phyloP scores from a whole-genome alignment of 2,888 invertebrate genomes.

The Urechis unicinctus region DNA sequence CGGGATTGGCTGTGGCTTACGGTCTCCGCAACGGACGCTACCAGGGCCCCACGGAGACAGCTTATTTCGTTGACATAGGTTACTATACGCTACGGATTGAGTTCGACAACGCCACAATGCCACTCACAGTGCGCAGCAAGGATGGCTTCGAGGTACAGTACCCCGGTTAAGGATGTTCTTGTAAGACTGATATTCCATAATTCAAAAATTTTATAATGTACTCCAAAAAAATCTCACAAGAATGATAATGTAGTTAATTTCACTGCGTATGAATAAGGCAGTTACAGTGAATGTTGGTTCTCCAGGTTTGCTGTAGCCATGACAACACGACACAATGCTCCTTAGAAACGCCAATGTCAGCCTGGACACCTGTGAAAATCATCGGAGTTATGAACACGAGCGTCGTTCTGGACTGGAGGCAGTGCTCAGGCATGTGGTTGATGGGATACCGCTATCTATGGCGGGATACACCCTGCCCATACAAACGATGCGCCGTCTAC shows the following conservation, averaged over 20 bases:
- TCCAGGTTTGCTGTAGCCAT: too few species aligned
- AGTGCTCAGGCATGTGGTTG: conserved; percentile 1
- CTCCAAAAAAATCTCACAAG: too few species aligned
- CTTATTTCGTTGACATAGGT: neutral
- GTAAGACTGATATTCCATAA: too few species aligned
- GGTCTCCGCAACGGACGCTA: conserved; percentile 18
- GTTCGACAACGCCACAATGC: conserved; percentile 4
- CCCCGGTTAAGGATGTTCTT: too few species aligned
- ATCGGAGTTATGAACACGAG: neutral
- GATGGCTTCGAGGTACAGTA: conserved; percentile 22
- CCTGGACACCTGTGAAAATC: neutral
- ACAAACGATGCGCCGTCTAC: conserved; percentile 23
- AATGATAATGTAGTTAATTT: too few species aligned
- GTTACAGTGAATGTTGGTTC: too few species aligned
- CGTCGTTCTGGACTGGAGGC: neutral
- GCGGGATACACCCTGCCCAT: conserved; percentile 13
- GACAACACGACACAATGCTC: too few species aligned
- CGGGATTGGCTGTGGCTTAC: conserved; percentile 28
- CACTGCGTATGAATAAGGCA: too few species aligned
- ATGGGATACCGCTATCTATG: conserved; percentile 5
- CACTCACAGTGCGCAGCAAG: conserved; percentile 13
- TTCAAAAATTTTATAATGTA: too few species aligned
- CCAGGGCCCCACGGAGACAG: conserved; percentile 25
- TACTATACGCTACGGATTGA: neutral
- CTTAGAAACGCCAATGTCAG: too few species aligned